phyloP scores from a whole-genome alignment of 2,888 invertebrate genomes.

The Apotomis betuletana region DNA sequence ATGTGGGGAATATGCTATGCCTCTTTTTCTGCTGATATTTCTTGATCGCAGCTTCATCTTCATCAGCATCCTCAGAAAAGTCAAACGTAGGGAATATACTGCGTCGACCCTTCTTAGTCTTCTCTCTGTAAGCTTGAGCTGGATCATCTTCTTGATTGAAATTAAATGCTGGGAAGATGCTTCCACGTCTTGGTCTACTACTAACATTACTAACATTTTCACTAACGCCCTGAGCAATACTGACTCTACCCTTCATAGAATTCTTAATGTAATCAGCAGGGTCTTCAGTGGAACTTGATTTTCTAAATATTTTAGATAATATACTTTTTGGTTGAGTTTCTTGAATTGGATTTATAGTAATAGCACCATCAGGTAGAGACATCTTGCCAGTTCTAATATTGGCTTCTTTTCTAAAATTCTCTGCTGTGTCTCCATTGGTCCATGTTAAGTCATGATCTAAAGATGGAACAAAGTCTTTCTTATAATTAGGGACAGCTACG shows the following conservation, averaged over 20 bases:
- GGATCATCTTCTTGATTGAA: slow-evolving; percentile 41
- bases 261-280: slow-evolving; percentile 69
- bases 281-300: slow-evolving; percentile 65
- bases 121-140: slow-evolving; percentile 50
- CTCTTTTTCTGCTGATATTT: slow-evolving; percentile 68
- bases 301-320: slow-evolving; percentile 65
- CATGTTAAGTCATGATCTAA: slow-evolving; percentile 85
- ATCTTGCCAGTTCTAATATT: slow-evolving; percentile 74
- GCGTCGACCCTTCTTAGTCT: slow-evolving; percentile 62
- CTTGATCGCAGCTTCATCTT: slow-evolving; percentile 62
- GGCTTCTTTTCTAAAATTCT: slow-evolving; percentile 82
- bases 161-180: slow-evolving; percentile 42
- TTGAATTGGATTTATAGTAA: slow-evolving; percentile 49
- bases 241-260: slow-evolving; percentile 66
- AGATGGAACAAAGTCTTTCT: slow-evolving; percentile 70
- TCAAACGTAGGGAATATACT: slow-evolving; percentile 74
- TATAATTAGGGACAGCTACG: slow-evolving; percentile 79
- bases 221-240: slow-evolving; percentile 57
- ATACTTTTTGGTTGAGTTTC: slow-evolving; percentile 60
- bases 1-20: slow-evolving; percentile 73
- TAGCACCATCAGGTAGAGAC: slow-evolving; percentile 65
- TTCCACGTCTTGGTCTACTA: slow-evolving; percentile 39
- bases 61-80: slow-evolving; percentile 67
- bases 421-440: slow-evolving; percentile 86
- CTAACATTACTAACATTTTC: slow-evolving; percentile 51